Percentiles rank a stretch among this genome's conserved stretches.
phyloP scores from a whole-genome alignment of 1,140 invertebrate genomes.

The Homalodisca vitripennis region DNA sequence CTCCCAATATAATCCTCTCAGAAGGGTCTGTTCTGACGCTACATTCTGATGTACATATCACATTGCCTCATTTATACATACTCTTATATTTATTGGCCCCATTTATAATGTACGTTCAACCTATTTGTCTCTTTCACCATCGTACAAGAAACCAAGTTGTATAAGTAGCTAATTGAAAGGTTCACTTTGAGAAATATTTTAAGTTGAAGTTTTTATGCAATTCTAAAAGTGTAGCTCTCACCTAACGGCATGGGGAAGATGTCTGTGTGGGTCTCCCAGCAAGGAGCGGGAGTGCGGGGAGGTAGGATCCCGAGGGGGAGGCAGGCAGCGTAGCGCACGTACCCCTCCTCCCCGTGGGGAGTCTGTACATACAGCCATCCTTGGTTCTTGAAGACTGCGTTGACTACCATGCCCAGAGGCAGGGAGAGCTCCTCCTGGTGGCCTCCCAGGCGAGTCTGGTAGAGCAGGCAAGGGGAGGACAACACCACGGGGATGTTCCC shows the following conservation, averaged over 20 bases:
- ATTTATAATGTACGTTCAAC: too few relatives aligned
- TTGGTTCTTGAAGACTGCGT: slow-evolving; percentile 79
- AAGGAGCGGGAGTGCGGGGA: slow-evolving; percentile 52
- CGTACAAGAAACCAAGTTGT: too few relatives aligned
- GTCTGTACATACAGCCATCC: slow-evolving; percentile 76
- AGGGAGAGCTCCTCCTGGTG: slow-evolving; percentile 67
- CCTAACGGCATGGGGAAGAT: slow-evolving; percentile 66
- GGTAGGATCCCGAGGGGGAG: slow-evolving; percentile 70
- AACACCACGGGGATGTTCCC: slow-evolving; percentile 80
- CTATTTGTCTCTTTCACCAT: too few relatives aligned
- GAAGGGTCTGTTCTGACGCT: too few relatives aligned
- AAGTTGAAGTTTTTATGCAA: too few relatives aligned
- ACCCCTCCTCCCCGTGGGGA: slow-evolving; percentile 75
- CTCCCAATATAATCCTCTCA: too few relatives aligned
- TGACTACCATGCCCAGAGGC: slow-evolving; percentile 78
- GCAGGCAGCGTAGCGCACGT: slow-evolving; percentile 59
- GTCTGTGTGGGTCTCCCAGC: slow-evolving; percentile 77
- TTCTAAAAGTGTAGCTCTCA: too few relatives aligned
- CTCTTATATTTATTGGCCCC: too few relatives aligned
- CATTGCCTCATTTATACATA: too few relatives aligned
- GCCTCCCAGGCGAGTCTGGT: slow-evolving; percentile 67
- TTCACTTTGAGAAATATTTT: too few relatives aligned
- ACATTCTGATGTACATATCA: too few relatives aligned
- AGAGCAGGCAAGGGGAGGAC: slow-evolving; percentile 68
- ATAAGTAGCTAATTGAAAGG: too few relatives aligned